phyloP scores from a whole-genome alignment of 2,113 vertebrate species.

The Apteryx mantelli region DNA sequence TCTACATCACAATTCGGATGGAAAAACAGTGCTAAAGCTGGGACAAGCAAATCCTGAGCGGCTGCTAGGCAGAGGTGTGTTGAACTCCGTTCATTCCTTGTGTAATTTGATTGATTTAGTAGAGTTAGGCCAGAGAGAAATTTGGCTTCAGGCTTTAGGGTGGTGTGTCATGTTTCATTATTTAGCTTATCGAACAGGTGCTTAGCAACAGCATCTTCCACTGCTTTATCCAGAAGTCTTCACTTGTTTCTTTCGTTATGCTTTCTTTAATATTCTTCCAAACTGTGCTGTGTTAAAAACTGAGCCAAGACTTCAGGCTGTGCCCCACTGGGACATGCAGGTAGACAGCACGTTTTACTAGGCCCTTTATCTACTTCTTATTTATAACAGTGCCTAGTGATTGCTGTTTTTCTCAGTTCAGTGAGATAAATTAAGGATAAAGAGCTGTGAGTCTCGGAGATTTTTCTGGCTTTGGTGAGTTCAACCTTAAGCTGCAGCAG shows the following conservation, averaged over 20 bases:
- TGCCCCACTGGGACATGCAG: background rate
- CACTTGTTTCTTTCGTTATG: background rate
- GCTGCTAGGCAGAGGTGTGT: constrained; percentile 36
- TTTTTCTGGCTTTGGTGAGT: background rate
- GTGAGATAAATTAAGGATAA: background rate
- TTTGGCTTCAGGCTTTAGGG: background rate
- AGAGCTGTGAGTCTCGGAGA: background rate
- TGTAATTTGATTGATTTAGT: constrained; percentile 38
- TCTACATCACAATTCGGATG: background rate
- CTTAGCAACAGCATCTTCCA: constrained; percentile 50
- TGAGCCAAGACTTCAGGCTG: constrained; percentile 11
- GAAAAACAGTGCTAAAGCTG: constrained; percentile 29
- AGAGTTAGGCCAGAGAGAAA: constrained; percentile 1
- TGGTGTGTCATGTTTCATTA: constrained; percentile 21
- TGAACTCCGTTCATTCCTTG: background rate
- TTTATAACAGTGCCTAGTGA: background rate
- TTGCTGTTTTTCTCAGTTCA: background rate
- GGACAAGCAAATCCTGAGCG: constrained; percentile 45
- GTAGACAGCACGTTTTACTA: background rate
- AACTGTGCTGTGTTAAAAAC: background rate
- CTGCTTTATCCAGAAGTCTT: background rate
- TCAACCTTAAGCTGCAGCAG: background rate
- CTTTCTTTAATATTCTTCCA: background rate
- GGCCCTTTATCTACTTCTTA: background rate
- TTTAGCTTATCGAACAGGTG: constrained; percentile 45